A percentile compares a stretch with the other conserved stretches of the same genome.
Evolutionary conservation across 2,797 vertebrate genomes (phyloP).

Genomic region (Acanthis flammea): DNA sequence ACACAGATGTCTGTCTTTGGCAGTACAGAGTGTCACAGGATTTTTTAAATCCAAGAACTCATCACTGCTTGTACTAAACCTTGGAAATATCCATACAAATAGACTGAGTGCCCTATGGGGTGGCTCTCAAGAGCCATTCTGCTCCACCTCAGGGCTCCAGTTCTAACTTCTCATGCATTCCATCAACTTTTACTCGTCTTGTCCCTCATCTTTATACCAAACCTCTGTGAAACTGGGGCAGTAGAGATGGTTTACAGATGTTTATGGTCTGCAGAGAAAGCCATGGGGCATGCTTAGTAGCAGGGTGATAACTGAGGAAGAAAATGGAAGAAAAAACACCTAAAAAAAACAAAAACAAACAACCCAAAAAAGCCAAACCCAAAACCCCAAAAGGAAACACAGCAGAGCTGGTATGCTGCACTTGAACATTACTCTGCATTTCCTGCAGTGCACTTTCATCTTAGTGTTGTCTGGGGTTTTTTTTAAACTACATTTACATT

Average conservation of each 20-base stretch:
- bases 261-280: neutral
- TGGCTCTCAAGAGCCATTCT: neutral
- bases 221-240: neutral
- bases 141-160: neutral
- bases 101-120: neutral
- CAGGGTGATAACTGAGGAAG: neutral
- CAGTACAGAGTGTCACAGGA: neutral
- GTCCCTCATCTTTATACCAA: neutral
- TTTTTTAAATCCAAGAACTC: neutral
- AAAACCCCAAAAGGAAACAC: neutral
- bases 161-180: neutral
- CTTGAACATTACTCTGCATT: neutral
- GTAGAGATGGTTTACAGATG: neutral
- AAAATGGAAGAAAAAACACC: neutral
- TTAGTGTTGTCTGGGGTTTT: neutral
- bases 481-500: neutral
- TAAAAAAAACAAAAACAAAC: neutral
- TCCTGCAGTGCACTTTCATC: neutral
- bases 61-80: neutral
- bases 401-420: neutral
- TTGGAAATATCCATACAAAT: neutral
- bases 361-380: neutral
- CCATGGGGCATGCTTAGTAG: neutral
- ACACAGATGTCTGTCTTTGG: neutral
- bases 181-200: neutral